phyloP scores from a whole-genome alignment of 2,888 invertebrate species.

The Machimus rusticus region DNA sequence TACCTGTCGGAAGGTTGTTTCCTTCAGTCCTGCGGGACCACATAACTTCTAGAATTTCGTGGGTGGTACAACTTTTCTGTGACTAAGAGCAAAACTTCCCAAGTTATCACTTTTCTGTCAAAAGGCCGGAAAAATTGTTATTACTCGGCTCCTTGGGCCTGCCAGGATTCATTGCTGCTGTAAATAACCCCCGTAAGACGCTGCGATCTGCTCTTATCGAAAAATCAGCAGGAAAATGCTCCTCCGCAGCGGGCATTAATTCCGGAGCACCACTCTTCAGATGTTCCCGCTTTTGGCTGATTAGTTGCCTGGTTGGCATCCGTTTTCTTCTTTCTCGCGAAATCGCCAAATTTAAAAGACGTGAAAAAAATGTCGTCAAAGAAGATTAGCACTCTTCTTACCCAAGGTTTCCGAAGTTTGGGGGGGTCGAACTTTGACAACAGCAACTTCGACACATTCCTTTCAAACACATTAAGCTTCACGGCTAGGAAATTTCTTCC shows the following conservation, averaged over 20 bases:
- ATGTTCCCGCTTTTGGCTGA: background rate
- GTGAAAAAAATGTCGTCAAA: background rate
- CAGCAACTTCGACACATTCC: background rate
- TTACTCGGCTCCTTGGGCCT: background rate
- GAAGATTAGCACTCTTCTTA: background rate
- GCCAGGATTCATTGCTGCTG: constrained; percentile 1
- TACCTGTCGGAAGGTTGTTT: constrained; percentile 1
- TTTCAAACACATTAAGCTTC: background rate
- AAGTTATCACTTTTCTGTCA: constrained; percentile 40
- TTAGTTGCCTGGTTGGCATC: background rate
- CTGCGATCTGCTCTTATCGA: constrained; percentile 2
- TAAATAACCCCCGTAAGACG: background rate
- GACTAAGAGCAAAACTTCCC: constrained; percentile 26
- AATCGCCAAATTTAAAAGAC: background rate
- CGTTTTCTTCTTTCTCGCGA: background rate
- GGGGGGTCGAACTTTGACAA: background rate
- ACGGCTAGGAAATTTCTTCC: background rate
- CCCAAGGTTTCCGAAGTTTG: background rate
- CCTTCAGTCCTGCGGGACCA: background rate
- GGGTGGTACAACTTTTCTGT: background rate
- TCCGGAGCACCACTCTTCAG: background rate
- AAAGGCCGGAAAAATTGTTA: constrained; percentile 40
- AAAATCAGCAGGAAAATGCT: constrained; percentile 11
- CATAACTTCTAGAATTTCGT: background rate
- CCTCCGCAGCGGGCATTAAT: background rate